Evolutionary conservation across 2,113 vertebrate genomes (phyloP).

Genomic region (Heterochromis multidens): DNA sequence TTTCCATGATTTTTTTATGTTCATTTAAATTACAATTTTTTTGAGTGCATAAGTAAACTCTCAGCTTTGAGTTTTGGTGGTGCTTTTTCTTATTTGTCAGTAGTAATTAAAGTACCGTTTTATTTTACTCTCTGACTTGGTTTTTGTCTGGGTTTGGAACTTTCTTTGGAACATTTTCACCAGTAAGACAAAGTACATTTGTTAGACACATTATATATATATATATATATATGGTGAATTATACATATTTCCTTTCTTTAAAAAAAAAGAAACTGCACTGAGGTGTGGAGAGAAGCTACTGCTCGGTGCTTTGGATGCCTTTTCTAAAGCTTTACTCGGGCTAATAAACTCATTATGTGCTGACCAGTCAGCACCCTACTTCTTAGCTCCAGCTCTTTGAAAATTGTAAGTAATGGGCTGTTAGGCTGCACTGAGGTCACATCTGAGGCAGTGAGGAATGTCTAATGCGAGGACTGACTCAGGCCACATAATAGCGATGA

Average conservation of each 20-base stretch:
- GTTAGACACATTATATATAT: no score
- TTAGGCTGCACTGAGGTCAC: background rate
- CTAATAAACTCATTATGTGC: background rate
- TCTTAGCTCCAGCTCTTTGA: background rate
- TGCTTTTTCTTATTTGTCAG: no score
- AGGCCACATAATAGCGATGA: background rate
- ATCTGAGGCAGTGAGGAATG: background rate
- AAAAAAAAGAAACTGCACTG: background rate
- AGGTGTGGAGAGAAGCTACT: background rate
- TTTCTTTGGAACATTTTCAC: no score
- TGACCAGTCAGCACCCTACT: background rate
- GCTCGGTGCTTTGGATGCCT: background rate
- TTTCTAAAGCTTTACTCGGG: background rate
- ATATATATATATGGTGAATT: no score
- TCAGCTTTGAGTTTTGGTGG: no score
- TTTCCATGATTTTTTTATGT: no score
- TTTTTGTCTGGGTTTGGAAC: no score
- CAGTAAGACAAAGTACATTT: no score
- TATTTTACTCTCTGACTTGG: no score
- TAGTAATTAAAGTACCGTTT: no score
- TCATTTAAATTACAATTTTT: no score
- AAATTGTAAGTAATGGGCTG: background rate
- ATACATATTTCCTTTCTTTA: background rate
- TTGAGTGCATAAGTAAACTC: no score
- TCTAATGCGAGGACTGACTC: background rate